These are phyloP conservation scores for Rhopilema esculentum DNA, from an alignment of 30 jellyfish, hydroid and myxozoan species.

Conservation along the genomic window DNA sequence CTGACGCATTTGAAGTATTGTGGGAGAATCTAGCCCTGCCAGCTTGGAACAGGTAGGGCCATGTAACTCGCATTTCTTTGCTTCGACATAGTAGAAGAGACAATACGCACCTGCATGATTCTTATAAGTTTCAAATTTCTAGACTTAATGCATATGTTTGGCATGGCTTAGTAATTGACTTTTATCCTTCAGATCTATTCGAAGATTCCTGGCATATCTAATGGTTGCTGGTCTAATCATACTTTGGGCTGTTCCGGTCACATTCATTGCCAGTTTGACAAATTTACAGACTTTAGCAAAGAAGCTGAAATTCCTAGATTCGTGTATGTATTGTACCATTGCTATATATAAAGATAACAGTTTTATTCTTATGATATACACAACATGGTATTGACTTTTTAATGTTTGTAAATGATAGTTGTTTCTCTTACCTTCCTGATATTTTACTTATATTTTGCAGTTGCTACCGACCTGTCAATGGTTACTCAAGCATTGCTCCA, in stretches of 20 bases:
- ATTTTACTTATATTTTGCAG: slow-evolving; percentile 47
- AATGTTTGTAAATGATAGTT: not conserved
- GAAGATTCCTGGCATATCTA: slow-evolving; percentile 46
- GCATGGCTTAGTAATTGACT: not conserved
- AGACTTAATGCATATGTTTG: not conserved
- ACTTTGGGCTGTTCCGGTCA: slow-evolving; percentile 88
- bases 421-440: not conserved
- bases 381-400: not conserved
- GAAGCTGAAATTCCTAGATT: slow-evolving; percentile 70
- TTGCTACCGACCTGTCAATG: slow-evolving; percentile 53
- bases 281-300: slow-evolving; percentile 77
- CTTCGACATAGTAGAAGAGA: too few relatives aligned
- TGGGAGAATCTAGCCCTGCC: slow-evolving; percentile 77
- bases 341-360: too few relatives aligned
- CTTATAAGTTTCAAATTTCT: not conserved
- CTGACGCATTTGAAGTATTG: slow-evolving; percentile 73
- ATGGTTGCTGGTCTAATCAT: slow-evolving; percentile 65
- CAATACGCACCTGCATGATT: too few relatives aligned
- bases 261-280: slow-evolving; percentile 84
- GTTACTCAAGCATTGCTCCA: slow-evolving; percentile 64
- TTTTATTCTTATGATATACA: not conserved
- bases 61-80: not conserved
- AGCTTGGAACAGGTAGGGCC: slow-evolving; percentile 63
- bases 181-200: slow-evolving; percentile 42
- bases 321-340: slow-evolving; percentile 54